Evolutionary conservation across 2,113 vertebrate genomes (phyloP).

Genomic region (Hyperopisus bebe): DNA sequence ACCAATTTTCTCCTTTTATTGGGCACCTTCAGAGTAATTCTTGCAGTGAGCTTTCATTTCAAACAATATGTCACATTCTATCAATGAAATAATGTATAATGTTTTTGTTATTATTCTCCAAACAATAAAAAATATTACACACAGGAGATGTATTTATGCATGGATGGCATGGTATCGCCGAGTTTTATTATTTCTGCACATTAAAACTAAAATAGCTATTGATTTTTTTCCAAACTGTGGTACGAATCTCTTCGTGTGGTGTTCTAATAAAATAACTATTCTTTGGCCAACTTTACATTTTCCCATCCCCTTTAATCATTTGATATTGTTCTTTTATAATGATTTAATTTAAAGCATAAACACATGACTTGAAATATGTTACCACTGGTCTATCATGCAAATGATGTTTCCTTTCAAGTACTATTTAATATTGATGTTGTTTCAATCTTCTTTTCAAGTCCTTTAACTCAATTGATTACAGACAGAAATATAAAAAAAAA

Average conservation of each 20-base stretch:
- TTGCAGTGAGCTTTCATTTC: neutral
- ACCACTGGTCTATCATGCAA: neutral
- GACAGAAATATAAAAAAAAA: neutral
- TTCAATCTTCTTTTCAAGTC: neutral
- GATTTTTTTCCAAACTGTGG: neutral
- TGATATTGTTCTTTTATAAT: neutral
- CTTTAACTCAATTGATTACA: neutral
- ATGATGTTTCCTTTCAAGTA: neutral
- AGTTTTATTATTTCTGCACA: neutral
- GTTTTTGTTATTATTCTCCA: neutral
- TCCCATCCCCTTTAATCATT: neutral
- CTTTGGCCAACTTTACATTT: neutral
- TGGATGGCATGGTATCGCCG: neutral
- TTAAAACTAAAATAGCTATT: neutral
- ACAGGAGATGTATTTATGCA: neutral
- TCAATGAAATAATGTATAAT: neutral
- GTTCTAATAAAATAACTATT: neutral
- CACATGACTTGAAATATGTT: neutral
- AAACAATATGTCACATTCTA: neutral
- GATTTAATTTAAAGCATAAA: neutral
- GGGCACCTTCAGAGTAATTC: neutral
- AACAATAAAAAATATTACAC: neutral
- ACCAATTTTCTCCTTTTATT: slow-evolving; percentile 10
- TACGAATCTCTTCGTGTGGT: neutral
- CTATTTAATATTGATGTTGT: too few relatives aligned